Evolutionary conservation across 2,797 vertebrate species (phyloP).

Genomic region (Acridotheres tristis): DNA sequence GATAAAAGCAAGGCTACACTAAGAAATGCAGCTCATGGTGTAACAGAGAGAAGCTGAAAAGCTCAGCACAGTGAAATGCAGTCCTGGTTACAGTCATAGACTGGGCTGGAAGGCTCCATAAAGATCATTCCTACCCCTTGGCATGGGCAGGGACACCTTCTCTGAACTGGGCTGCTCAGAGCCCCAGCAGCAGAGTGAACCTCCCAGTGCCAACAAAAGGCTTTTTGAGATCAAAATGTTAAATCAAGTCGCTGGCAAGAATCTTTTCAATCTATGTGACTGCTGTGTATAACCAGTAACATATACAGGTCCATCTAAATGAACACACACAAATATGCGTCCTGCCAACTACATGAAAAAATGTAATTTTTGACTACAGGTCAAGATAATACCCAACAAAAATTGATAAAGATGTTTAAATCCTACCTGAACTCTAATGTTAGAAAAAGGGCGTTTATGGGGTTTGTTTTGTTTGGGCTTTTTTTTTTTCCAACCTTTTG

Average conservation of each 20-base stretch:
- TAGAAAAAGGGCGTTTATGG: not conserved
- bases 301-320: not conserved
- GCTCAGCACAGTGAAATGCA: not conserved
- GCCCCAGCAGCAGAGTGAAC: not conserved
- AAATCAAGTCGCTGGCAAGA: not conserved
- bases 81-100: not conserved
- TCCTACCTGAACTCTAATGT: not conserved
- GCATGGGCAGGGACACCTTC: not conserved
- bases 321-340: not conserved
- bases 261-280: not conserved
- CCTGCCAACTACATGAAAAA: not conserved
- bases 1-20: not conserved
- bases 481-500: not conserved
- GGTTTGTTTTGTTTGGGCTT: not conserved
- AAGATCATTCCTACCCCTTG: not conserved
- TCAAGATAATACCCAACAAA: not conserved
- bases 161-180: not conserved
- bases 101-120: not conserved
- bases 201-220: not conserved
- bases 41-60: not conserved
- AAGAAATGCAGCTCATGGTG: not conserved
- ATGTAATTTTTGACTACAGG: not conserved
- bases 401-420: not conserved
- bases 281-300: not conserved
- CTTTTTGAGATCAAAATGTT: not conserved